Evolutionary conservation across 1,140 invertebrate genomes (phyloP).

Genomic region (Bombus soroeensis): DNA sequence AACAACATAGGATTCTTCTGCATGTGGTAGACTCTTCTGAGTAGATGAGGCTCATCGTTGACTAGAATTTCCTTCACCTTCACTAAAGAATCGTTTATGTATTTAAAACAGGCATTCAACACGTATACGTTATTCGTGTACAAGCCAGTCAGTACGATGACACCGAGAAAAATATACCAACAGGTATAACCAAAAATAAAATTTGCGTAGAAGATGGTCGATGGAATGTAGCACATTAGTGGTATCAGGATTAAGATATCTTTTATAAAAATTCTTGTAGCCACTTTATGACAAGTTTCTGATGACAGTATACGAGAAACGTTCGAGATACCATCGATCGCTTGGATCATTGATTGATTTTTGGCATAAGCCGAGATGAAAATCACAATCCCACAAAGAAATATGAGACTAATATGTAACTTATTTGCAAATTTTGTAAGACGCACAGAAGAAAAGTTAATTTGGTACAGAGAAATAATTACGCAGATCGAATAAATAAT

Average conservation of each 20-base stretch:
- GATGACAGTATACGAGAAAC: constrained; percentile 56
- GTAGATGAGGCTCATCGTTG: constrained; percentile 69
- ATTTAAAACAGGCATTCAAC: constrained; percentile 67
- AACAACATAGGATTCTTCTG: constrained; percentile 71
- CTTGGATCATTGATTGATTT: constrained; percentile 38
- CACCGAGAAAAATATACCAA: constrained; percentile 58
- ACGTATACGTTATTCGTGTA: constrained; percentile 71
- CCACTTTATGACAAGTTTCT: constrained; percentile 50
- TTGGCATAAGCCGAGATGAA: constrained; percentile 44
- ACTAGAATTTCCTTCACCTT: constrained; percentile 57
- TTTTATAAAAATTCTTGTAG: constrained; percentile 66
- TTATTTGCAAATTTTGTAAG: constrained; percentile 45
- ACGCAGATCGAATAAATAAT: not conserved
- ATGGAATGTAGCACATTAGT: constrained; percentile 32
- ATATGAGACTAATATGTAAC: constrained; percentile 66
- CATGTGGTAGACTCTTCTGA: constrained; percentile 72
- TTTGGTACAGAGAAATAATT: fast-evolving
- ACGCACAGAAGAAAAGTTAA: fast-evolving
- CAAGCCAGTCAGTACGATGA: constrained; percentile 63
- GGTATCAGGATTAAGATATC: constrained; percentile 69
- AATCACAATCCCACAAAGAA: constrained; percentile 45
- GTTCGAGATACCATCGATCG: constrained; percentile 60
- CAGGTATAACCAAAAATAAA: not conserved
- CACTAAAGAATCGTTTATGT: constrained; percentile 66
- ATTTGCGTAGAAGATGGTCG: not conserved